Conservation (phyloP, 2,888 invertebrate genomes). For the Mellilla xanthometata region DNA sequence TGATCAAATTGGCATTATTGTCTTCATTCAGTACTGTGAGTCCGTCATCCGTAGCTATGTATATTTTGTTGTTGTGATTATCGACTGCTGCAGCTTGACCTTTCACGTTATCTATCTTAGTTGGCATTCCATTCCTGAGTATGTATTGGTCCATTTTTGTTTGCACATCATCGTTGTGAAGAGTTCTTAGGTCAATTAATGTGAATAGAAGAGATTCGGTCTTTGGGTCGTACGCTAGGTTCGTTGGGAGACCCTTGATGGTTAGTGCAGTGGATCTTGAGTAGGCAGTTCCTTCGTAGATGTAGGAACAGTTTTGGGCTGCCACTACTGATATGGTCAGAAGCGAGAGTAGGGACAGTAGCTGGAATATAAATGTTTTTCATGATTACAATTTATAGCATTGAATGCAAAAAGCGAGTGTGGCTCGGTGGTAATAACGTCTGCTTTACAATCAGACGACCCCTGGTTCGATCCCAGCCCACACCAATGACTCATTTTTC, state of each 20-base stretch:
- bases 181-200: conserved; percentile 63
- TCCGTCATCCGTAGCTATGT: conserved; percentile 66
- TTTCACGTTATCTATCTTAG: conserved; percentile 60
- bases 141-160: conserved; percentile 75
- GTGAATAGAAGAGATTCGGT: conserved; percentile 65
- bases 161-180: conserved; percentile 67
- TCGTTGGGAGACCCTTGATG: conserved; percentile 71
- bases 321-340: conserved; percentile 46
- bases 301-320: conserved; percentile 56
- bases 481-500: too few species aligned
- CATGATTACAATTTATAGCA: too few species aligned
- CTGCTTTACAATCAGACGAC: too few species aligned
- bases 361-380: conserved; percentile 25
- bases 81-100: conserved; percentile 72
- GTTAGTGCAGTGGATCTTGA: conserved; percentile 55
- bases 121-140: conserved; percentile 53
- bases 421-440: too few species aligned
- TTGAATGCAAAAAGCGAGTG: too few species aligned
- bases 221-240: conserved; percentile 55
- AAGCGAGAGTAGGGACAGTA: conserved; percentile 51
- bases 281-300: conserved; percentile 50
- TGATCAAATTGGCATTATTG: conserved; percentile 54
- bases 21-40: conserved; percentile 55
- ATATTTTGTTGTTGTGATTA: conserved; percentile 52
- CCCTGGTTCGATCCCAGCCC: too few species aligned